These are phyloP conservation scores for Apeltes quadracus DNA, from an alignment of 2,113 vertebrate species.

Conservation along the genomic window DNA sequence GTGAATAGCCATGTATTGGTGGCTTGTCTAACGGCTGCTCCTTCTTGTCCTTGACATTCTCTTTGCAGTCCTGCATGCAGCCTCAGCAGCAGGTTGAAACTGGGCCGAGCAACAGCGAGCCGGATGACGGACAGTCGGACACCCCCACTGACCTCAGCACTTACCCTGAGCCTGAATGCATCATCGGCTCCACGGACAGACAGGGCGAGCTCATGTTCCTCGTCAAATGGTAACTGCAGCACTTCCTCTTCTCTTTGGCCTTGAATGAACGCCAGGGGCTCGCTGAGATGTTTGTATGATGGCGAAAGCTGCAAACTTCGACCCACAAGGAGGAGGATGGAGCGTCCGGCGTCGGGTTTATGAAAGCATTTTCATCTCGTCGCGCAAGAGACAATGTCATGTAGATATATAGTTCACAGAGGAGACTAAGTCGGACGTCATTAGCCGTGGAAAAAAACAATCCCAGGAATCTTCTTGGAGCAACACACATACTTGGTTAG, in stretches of 20 bases:
- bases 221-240: constrained; percentile 91
- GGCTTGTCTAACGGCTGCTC: constrained; percentile 1
- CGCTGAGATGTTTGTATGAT: background rate
- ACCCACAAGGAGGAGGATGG: background rate
- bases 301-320: constrained; percentile 1
- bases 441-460: background rate
- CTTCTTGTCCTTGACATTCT: constrained; percentile 8
- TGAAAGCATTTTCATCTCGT: background rate
- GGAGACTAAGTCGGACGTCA: background rate
- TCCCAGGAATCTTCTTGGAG: background rate
- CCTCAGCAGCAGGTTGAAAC: constrained; percentile 49
- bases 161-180: constrained; percentile 93
- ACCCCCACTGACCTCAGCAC: constrained; percentile 85
- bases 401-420: background rate
- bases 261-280: background rate
- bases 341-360: background rate
- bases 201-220: constrained; percentile 98
- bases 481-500: background rate
- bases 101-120: constrained; percentile 43
- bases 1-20: background rate
- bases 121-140: constrained; percentile 70
- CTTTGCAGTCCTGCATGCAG: constrained; percentile 42
- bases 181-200: constrained; percentile 97
- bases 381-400: background rate
- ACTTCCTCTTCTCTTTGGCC: constrained; percentile 43